Conservation (phyloP, 2,888 invertebrate species). For the Orthosia incerta region DNA sequence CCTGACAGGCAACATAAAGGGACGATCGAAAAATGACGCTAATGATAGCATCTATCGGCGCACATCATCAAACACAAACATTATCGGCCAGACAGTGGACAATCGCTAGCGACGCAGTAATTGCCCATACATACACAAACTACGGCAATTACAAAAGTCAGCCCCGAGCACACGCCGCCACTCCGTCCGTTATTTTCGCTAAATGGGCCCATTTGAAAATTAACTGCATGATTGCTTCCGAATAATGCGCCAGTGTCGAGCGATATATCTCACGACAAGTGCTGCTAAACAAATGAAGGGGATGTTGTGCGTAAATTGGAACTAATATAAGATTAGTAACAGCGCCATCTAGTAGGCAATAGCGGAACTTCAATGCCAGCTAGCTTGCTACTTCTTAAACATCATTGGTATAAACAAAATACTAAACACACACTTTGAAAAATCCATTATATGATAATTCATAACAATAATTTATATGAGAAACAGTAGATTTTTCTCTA, state of each 20-base stretch:
- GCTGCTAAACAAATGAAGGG: conserved; percentile 72
- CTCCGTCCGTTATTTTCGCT: conserved; percentile 84
- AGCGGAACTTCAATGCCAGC: conserved; percentile 61
- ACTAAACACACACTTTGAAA: neutral
- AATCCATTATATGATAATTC: neutral
- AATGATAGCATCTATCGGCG: conserved; percentile 71
- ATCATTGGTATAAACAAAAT: neutral
- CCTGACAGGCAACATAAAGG: conserved; percentile 55
- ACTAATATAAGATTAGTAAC: conserved; percentile 5
- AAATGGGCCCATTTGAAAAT: conserved; percentile 88
- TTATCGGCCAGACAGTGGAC: conserved; percentile 70
- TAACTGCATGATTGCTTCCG: conserved; percentile 88
- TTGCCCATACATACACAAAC: conserved; percentile 72
- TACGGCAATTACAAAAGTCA: conserved; percentile 78
- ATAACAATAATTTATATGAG: neutral
- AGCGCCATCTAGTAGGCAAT: conserved; percentile 77
- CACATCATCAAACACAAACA: conserved; percentile 76
- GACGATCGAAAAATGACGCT: conserved; percentile 63
- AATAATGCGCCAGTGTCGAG: conserved; percentile 81
- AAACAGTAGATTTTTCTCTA: no score
- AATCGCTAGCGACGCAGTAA: conserved; percentile 73
- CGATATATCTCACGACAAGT: conserved; percentile 76
- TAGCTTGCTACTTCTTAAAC: neutral
- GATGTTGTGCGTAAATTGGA: conserved; percentile 12
- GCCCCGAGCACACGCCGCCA: conserved; percentile 73